Base-by-base conservation (phyloP, 2,888 invertebrate species). In the Choreutis nemorana region DNA sequence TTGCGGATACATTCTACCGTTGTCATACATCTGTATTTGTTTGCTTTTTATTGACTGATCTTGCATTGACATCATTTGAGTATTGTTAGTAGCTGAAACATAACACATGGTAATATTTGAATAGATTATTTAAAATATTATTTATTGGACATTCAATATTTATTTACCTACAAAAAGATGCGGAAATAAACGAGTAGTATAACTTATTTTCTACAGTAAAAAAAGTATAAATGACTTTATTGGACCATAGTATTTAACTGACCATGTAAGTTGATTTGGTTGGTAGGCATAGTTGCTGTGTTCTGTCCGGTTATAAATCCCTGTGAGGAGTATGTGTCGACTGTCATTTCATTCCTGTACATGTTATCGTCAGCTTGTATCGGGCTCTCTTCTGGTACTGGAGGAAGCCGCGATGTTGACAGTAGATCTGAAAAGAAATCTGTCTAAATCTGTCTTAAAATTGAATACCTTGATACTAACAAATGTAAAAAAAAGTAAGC, bases 321-420 rank as follows among this genome's bases (percentile, higher is more conserved):
- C 34, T 67, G 64, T 11, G 61, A 44, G 25, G 48, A 50, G 49
- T 70, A 75, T 2, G 67, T 41, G 45, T 73, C 75, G 36, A 70
- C 64, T 21, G 75, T 65, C 61, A 82, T 80, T 10, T 57, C 56
- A 36, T 58, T 51, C 32, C 73, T 52, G 42, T 81, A 79, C 55
- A 83, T 55, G 26, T 77, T 50, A 35, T 84, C 84, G 39, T 84
- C 84, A 13, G 65, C 34, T 23, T 64, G 50, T 15, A 75, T 40
- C 21, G 81, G 52, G 30, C 73, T 68, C 50, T 85, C 85, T 48
- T 85, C 85, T 4, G 84, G 84, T 34, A 85, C 83, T 10, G 85
- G 77, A 35, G 85, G 81, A 48, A 85, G 57, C 25, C 84, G 80
- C 25, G 81, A 57, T 35, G 59, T 57, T 39, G 62, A 59, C 21